Evolutionary conservation across 2,113 vertebrate genomes (phyloP).

Genomic region (Pelecanus crispus): DNA sequence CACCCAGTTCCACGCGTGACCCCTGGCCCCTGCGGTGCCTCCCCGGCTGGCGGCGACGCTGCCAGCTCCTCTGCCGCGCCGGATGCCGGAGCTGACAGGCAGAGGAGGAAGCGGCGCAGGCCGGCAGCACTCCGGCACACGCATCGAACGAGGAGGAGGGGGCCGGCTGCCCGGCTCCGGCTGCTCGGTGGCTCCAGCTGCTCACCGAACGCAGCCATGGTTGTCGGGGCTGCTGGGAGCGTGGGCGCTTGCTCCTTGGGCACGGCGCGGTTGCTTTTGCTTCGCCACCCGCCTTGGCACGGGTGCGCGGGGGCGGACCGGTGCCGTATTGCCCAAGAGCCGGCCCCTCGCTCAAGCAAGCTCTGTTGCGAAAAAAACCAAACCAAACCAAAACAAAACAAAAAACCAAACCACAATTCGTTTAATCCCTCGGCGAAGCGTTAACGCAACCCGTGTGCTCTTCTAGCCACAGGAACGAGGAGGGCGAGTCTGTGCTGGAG

Average conservation of each 20-base stretch:
- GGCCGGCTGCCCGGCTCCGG: neutral
- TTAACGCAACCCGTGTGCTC: neutral
- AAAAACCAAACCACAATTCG: too few relatives aligned
- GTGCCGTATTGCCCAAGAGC: rapidly evolving
- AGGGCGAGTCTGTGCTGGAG: constrained; percentile 36
- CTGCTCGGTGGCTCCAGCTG: neutral
- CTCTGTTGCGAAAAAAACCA: too few relatives aligned
- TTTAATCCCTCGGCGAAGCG: neutral
- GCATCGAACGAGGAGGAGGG: too few relatives aligned
- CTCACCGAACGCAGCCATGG: neutral
- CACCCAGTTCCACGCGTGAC: rapidly evolving
- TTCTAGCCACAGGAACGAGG: constrained; percentile 76
- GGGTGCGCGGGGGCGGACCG: neutral
- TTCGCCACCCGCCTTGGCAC: neutral
- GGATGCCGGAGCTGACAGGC: neutral
- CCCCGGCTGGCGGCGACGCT: rapidly evolving
- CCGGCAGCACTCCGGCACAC: neutral
- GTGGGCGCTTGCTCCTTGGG: rapidly evolving
- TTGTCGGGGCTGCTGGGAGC: neutral
- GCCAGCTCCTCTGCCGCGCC: neutral
- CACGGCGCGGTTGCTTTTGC: rapidly evolving
- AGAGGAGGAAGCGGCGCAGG: neutral
- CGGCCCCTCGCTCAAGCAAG: neutral
- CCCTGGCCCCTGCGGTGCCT: neutral
- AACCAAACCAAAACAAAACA: too few relatives aligned